Evolutionary conservation across 2,888 invertebrate species (phyloP).

Genomic region (Noctua fimbriata): DNA sequence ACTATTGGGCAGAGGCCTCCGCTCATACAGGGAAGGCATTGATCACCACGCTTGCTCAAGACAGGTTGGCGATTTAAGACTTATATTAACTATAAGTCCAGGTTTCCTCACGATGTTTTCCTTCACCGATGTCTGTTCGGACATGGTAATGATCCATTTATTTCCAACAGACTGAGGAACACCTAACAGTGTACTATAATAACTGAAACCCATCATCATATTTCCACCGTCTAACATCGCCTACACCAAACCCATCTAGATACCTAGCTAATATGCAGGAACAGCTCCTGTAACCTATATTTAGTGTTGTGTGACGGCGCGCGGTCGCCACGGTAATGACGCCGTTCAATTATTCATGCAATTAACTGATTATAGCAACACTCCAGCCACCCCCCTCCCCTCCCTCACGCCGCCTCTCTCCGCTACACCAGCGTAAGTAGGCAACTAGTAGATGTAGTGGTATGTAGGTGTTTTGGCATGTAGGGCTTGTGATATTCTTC

Average conservation of each 20-base stretch:
- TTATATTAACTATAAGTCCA: too few relatives aligned
- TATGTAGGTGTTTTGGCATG: neutral
- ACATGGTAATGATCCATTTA: neutral
- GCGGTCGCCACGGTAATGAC: constrained; percentile 75
- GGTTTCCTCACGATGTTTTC: too few relatives aligned
- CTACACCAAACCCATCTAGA: neutral
- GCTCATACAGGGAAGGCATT: too few relatives aligned
- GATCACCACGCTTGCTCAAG: too few relatives aligned
- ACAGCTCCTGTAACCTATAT: constrained; percentile 62
- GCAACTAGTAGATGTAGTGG: constrained; percentile 11
- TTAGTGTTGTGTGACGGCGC: constrained; percentile 61
- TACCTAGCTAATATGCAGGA: constrained; percentile 33
- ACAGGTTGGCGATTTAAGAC: too few relatives aligned
- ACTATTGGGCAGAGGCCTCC: too few relatives aligned
- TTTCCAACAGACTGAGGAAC: neutral
- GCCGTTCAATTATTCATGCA: constrained; percentile 88
- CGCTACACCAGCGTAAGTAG: constrained; percentile 41
- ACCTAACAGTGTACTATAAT: neutral
- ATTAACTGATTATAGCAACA: constrained; percentile 90
- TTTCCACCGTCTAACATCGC: too few relatives aligned
- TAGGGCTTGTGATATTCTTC: neutral
- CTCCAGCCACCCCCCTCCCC: constrained; percentile 65
- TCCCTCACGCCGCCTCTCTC: neutral
- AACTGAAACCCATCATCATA: neutral
- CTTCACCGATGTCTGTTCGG: too few relatives aligned